These are phyloP conservation scores for Tachycineta bicolor DNA, from an alignment of 2,113 vertebrate species.

Conservation along the genomic window DNA sequence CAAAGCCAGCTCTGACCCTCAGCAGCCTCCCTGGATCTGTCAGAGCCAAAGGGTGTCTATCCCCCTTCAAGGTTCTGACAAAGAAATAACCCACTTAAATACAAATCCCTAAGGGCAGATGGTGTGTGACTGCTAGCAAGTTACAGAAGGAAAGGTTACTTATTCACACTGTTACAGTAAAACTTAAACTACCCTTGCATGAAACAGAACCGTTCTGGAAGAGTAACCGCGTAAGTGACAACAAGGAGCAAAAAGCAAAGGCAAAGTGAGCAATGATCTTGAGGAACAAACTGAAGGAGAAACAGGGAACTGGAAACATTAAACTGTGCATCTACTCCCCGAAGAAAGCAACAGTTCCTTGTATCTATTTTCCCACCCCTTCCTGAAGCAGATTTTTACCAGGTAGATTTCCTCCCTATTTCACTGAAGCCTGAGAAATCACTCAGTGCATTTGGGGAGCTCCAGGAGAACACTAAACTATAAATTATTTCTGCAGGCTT, in stretches of 20 bases:
- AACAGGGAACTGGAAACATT: background rate
- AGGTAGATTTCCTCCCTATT: background rate
- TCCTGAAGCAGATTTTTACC: background rate
- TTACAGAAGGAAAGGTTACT: background rate
- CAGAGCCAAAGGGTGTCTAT: background rate
- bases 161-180: background rate
- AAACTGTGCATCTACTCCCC: background rate
- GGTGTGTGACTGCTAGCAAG: background rate
- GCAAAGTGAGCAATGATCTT: background rate
- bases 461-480: background rate
- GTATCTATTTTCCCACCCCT: rapidly evolving
- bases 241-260: background rate
- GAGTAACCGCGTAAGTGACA: background rate
- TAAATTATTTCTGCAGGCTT: background rate
- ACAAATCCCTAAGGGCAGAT: background rate
- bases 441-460: background rate
- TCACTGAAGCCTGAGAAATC: background rate
- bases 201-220: background rate
- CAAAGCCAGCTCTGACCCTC: background rate
- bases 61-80: background rate
- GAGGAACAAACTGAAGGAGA: background rate
- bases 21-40: background rate
- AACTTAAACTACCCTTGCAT: background rate
- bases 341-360: background rate
- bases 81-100: background rate